Evolutionary conservation across 64 coral and sea anemone species (phyloP).

Genomic region (Acropora yongei): DNA sequence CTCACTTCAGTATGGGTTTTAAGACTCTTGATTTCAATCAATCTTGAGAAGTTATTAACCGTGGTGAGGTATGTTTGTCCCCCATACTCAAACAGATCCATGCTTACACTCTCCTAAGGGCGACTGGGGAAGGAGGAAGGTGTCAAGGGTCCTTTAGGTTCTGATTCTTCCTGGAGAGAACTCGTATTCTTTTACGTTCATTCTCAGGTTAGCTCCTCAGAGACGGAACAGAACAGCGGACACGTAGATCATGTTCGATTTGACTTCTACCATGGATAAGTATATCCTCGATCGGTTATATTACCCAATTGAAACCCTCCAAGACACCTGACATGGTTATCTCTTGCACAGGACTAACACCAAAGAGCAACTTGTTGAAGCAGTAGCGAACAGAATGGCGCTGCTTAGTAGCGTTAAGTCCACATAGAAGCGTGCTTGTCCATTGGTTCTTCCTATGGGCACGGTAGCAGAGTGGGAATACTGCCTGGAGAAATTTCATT

Average conservation of each 20-base stretch:
- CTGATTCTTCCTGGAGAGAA: background rate
- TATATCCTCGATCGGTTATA: conserved; percentile 7
- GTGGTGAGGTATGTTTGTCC: too few relatives aligned
- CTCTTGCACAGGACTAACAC: conserved; percentile 34
- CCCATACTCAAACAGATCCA: too few relatives aligned
- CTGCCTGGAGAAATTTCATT: conserved; percentile 52
- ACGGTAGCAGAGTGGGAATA: conserved; percentile 17
- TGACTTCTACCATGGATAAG: conserved; percentile 17
- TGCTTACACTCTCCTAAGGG: too few relatives aligned
- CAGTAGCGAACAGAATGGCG: conserved; percentile 36
- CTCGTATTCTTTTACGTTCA: background rate
- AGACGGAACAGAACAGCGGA: background rate
- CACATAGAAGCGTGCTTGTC: conserved; percentile 25
- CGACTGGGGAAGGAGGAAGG: too few relatives aligned
- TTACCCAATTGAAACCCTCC: background rate
- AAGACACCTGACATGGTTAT: conserved; percentile 44
- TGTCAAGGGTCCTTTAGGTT: too few relatives aligned
- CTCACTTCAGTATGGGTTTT: too few relatives aligned
- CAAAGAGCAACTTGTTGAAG: conserved; percentile 34
- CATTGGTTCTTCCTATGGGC: conserved; percentile 34
- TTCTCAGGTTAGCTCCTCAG: background rate
- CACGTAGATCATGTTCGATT: background rate
- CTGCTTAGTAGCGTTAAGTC: conserved; percentile 42
- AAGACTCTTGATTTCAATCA: too few relatives aligned
- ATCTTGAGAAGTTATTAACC: too few relatives aligned